These are phyloP conservation scores for Nothoprocta perdicaria DNA, from an alignment of 2,113 vertebrate species.

Conservation along the genomic window DNA sequence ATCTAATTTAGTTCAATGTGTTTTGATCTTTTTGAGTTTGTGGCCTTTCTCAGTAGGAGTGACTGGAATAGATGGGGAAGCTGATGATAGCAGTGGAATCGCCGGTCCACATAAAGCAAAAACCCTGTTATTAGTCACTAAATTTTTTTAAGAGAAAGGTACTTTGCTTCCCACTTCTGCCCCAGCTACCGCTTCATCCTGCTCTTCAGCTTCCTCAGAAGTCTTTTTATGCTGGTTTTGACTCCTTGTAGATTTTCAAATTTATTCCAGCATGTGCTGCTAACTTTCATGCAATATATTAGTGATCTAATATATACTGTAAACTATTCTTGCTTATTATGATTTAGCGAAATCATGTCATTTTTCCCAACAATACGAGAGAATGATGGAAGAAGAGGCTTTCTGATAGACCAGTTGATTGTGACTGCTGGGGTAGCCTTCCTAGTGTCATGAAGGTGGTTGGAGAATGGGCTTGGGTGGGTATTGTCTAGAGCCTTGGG, in stretches of 20 bases:
- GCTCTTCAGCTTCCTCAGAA: neutral
- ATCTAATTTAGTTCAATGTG: neutral
- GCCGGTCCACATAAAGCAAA: neutral
- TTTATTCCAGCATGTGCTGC: neutral
- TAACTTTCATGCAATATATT: fast-evolving
- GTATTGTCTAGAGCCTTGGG: fast-evolving
- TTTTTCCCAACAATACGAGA: neutral
- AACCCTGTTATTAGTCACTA: neutral
- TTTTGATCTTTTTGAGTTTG: neutral
- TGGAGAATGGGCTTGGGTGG: neutral
- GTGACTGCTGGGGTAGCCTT: fast-evolving
- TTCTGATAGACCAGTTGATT: fast-evolving
- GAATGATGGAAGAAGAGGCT: neutral
- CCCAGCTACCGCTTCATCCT: neutral
- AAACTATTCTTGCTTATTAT: neutral
- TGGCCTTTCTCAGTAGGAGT: neutral
- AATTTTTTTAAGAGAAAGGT: neutral
- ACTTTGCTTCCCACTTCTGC: neutral
- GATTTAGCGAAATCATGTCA: fast-evolving
- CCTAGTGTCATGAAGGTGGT: fast-evolving
- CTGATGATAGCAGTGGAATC: neutral
- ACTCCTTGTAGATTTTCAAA: fast-evolving
- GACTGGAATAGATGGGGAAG: neutral
- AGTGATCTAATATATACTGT: fast-evolving
- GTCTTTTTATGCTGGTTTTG: neutral